phyloP scores from a whole-genome alignment of 2,113 vertebrate genomes.

The Chunga burmeisteri region DNA sequence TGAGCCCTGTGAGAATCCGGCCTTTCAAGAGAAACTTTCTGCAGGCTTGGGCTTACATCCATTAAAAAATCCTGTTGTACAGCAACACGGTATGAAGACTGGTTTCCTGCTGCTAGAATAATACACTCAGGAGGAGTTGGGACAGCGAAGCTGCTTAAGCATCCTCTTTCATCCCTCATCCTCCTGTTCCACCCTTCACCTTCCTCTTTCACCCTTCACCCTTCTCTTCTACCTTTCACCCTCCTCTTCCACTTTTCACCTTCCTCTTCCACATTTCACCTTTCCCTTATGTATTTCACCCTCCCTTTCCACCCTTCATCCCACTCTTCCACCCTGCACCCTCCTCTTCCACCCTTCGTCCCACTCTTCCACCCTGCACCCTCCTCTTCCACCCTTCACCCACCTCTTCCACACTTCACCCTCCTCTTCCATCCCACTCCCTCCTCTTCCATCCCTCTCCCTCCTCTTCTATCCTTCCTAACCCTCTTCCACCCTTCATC shows the following conservation, averaged over 20 bases:
- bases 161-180: neutral
- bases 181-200: neutral
- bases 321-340: no score
- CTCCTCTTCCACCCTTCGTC: neutral
- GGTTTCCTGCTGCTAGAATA: neutral
- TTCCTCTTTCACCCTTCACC: neutral
- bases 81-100: neutral
- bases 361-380: neutral
- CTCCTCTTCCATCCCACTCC: neutral
- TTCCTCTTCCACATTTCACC: neutral
- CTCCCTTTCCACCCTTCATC: neutral
- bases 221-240: neutral
- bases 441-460: neutral
- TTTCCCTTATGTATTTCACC: no score
- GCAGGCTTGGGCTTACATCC: neutral
- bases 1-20: neutral
- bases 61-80: neutral
- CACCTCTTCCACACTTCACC: neutral
- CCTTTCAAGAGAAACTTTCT: neutral
- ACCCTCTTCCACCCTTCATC: neutral
- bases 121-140: neutral
- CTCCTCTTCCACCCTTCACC: neutral
- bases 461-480: neutral
- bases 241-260: neutral
- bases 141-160: neutral